phyloP scores from a whole-genome alignment of 2,797 vertebrate genomes.

The Chaunax sp. region DNA sequence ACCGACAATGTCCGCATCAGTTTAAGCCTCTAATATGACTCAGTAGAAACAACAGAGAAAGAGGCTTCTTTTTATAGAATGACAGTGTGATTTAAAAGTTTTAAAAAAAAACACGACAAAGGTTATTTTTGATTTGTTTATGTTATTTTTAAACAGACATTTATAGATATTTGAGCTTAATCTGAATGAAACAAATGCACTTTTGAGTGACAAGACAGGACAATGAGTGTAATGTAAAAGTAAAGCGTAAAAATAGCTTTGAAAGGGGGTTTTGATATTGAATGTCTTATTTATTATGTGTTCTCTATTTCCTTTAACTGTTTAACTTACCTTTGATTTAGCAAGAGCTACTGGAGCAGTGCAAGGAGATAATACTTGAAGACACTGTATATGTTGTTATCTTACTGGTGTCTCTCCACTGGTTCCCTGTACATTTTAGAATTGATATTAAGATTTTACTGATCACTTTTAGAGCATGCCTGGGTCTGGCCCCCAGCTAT shows the following conservation, averaged over 20 bases:
- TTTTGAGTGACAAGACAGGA: slow-evolving; percentile 21
- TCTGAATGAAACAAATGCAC: slow-evolving; percentile 7
- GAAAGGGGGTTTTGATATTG: slow-evolving; percentile 19
- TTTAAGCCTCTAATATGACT: slow-evolving; percentile 1
- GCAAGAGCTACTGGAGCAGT: slow-evolving; percentile 8
- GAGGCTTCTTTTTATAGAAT: slow-evolving; percentile 18
- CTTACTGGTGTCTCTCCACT: too few species aligned
- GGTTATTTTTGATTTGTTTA: slow-evolving; percentile 23
- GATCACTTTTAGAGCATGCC: too few species aligned
- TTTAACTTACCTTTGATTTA: slow-evolving; percentile 30
- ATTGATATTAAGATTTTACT: too few species aligned
- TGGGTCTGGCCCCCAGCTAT: too few species aligned
- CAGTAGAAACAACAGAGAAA: background rate
- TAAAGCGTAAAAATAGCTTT: slow-evolving; percentile 33
- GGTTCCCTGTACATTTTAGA: too few species aligned
- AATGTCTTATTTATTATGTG: slow-evolving; percentile 1
- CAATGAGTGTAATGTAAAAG: background rate
- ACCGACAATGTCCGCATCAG: background rate
- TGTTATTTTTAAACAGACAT: slow-evolving; percentile 28
- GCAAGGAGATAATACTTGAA: slow-evolving; percentile 25
- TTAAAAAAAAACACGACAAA: too few species aligned
- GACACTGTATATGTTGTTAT: too few species aligned
- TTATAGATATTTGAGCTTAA: slow-evolving; percentile 27
- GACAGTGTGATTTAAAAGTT: too few species aligned
- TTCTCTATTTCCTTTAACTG: slow-evolving; percentile 28